Evolutionary conservation across 2,113 vertebrate species (phyloP).

Genomic region (Phoxinus phoxinus): DNA sequence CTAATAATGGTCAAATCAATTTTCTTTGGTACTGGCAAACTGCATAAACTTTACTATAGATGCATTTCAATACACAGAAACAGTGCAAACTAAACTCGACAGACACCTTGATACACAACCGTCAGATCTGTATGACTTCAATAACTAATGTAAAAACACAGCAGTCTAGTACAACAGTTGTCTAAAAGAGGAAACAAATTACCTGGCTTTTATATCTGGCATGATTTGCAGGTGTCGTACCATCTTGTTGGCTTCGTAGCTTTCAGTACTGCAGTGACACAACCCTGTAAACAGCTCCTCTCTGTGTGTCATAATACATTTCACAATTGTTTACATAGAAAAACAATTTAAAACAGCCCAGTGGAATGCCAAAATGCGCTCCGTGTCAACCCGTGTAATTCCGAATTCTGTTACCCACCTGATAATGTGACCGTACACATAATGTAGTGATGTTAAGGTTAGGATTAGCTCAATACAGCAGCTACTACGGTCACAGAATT

Average conservation of each 20-base stretch:
- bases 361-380: not conserved
- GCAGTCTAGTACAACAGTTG: not conserved
- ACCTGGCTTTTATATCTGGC: slow-evolving; percentile 15
- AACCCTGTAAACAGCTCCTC: not conserved
- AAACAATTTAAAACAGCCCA: not conserved
- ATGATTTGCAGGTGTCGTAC: not conserved
- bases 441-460: too few species aligned
- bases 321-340: slow-evolving; percentile 2
- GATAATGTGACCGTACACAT: too few species aligned
- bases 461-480: too few species aligned
- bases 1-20: not conserved
- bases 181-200: slow-evolving; percentile 21
- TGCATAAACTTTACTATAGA: not conserved
- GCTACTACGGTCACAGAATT: too few species aligned
- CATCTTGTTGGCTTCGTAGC: slow-evolving; percentile 14
- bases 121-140: not conserved
- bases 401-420: too few species aligned
- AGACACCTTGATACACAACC: not conserved
- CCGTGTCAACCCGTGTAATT: not conserved
- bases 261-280: not conserved
- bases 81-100: not conserved
- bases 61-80: not conserved
- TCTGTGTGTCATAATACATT: slow-evolving; percentile 22
- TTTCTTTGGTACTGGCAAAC: not conserved
- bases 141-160: slow-evolving; percentile 3